phyloP scores from a whole-genome alignment of 1,140 invertebrate genomes.

The Microplitis demolitor region DNA sequence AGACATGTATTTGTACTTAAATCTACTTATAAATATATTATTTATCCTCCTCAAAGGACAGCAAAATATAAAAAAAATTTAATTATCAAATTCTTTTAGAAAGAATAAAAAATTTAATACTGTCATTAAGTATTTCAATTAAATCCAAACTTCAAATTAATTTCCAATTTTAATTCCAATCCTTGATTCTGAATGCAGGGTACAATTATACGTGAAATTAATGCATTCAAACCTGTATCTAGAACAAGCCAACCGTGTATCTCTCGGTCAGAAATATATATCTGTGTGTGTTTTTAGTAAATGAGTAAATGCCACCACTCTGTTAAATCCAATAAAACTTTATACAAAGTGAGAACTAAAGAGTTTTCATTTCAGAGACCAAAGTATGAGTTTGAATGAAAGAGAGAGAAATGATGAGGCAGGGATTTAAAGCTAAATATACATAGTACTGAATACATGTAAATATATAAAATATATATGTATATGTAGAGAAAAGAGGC shows the following conservation, averaged over 20 bases:
- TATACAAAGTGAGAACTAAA: conserved; percentile 9
- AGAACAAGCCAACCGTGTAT: too few species aligned
- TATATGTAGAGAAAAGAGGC: conserved; percentile 18
- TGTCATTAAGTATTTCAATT: too few species aligned
- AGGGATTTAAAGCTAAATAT: too few species aligned
- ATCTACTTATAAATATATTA: neutral
- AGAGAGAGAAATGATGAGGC: conserved; percentile 16
- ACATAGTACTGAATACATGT: neutral
- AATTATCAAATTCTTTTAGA: too few species aligned
- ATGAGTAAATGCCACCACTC: conserved; percentile 25
- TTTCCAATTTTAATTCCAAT: too few species aligned
- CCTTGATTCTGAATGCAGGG: too few species aligned
- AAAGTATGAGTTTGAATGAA: neutral
- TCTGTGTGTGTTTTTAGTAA: conserved; percentile 19
- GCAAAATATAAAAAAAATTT: too few species aligned
- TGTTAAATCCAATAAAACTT: conserved; percentile 36
- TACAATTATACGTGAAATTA: too few species aligned
- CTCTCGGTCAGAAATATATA: conserved; percentile 17
- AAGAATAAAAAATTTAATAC: too few species aligned
- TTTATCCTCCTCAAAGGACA: neutral
- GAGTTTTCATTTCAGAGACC: neutral
- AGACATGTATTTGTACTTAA: too few species aligned
- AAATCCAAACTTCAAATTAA: too few species aligned
- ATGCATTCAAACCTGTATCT: neutral
- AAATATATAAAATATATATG: conserved; percentile 8